Evolutionary conservation across 2,797 vertebrate species (phyloP).

Genomic region (Borostomias antarcticus): DNA sequence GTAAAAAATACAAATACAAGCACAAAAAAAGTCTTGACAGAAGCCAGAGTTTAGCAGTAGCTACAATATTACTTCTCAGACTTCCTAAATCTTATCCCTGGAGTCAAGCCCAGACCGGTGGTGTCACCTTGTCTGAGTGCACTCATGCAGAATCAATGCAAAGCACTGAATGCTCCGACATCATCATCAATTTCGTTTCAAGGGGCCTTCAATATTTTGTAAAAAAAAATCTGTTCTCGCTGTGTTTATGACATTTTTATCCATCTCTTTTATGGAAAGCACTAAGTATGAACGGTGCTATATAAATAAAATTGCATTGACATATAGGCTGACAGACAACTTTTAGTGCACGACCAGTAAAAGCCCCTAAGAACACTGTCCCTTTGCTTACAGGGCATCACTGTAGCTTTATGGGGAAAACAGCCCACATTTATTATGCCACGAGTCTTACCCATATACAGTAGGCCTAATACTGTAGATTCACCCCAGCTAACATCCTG

Average conservation of each 20-base stretch:
- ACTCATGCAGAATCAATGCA: conserved; percentile 35
- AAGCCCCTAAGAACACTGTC: conserved; percentile 13
- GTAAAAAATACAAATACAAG: background rate
- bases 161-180: conserved; percentile 16
- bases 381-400: background rate
- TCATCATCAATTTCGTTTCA: conserved; percentile 14
- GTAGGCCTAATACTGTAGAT: conserved; percentile 40
- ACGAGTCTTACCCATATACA: conserved; percentile 21
- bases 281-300: no score
- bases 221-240: no score
- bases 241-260: background rate
- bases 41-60: conserved; percentile 12
- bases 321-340: background rate
- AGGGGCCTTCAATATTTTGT: conserved; percentile 1
- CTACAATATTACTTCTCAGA: conserved; percentile 42
- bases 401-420: background rate
- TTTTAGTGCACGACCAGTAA: background rate
- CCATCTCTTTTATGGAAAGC: no score
- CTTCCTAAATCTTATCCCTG: conserved; percentile 15
- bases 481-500: conserved; percentile 47
- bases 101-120: conserved; percentile 17
- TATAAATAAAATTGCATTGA: no score
- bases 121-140: conserved; percentile 20
- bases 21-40: conserved; percentile 26
- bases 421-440: conserved; percentile 10